phyloP scores from a whole-genome alignment of 2,888 invertebrate genomes.

The Cephus pygmeus region DNA sequence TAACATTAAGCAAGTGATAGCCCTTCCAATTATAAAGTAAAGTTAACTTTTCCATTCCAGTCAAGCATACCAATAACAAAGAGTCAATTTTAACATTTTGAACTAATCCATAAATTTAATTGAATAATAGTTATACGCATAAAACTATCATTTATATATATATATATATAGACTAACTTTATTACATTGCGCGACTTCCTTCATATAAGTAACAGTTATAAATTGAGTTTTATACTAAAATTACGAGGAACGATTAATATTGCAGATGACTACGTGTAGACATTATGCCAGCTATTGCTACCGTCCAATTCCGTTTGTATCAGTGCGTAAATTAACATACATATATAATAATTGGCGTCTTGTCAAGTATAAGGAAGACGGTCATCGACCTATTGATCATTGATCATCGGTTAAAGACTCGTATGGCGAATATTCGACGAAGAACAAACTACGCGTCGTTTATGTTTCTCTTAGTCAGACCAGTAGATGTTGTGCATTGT shows the following conservation, averaged over 20 bases:
- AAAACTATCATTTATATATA: not conserved
- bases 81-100: too few relatives aligned
- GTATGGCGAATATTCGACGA: not conserved
- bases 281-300: not conserved
- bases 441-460: not conserved
- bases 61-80: too few relatives aligned
- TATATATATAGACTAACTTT: not conserved
- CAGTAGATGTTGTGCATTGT: not conserved
- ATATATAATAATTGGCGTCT: not conserved
- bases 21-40: too few relatives aligned
- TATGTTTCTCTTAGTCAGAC: not conserved
- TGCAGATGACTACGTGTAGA: not conserved
- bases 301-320: not conserved
- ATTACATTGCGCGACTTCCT: not conserved
- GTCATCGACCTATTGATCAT: not conserved
- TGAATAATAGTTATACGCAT: not conserved
- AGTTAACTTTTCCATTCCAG: too few relatives aligned
- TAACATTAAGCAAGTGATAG: not conserved
- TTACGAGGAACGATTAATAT: not conserved
- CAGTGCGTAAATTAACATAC: not conserved
- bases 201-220: not conserved
- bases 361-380: not conserved
- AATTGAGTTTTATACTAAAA: not conserved
- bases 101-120: not conserved
- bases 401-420: not conserved